A percentile compares a stretch with the other conserved stretches of the same genome.
Conservation (phyloP, 1,140 invertebrate species). For the Hypsibius dujardini region DNA sequence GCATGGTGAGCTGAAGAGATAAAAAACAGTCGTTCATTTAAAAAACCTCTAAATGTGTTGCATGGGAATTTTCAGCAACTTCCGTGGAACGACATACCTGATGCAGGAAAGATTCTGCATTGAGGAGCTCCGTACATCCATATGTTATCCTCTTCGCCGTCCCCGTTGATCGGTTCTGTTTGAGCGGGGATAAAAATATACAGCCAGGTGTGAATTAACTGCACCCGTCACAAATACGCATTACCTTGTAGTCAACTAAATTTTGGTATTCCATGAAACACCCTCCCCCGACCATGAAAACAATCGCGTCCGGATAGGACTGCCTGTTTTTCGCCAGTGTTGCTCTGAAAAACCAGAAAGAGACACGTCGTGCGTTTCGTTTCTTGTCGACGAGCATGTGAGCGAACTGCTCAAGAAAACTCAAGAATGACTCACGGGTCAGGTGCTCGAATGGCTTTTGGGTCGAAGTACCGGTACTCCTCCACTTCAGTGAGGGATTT, state of each 20-base stretch:
- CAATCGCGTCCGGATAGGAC: slow-evolving; percentile 57
- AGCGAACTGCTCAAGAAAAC: not conserved
- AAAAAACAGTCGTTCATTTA: not conserved
- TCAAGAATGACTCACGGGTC: slow-evolving; percentile 34
- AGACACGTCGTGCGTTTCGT: slow-evolving; percentile 7
- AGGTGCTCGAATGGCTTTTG: slow-evolving; percentile 58
- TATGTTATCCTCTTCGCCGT: slow-evolving; percentile 66
- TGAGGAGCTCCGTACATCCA: slow-evolving; percentile 76
- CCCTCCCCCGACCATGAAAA: slow-evolving; percentile 91
- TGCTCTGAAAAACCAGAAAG: slow-evolving; percentile 16
- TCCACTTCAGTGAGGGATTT: slow-evolving; percentile 57
- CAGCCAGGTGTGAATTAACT: too few species aligned
- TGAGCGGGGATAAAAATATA: too few species aligned
- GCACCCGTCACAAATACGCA: slow-evolving; percentile 12
- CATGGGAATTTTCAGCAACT: not conserved
- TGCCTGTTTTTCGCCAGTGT: slow-evolving; percentile 18
- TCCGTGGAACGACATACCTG: slow-evolving; percentile 42
- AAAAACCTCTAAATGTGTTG: not conserved
- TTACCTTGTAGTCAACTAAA: slow-evolving; percentile 75
- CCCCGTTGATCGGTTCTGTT: slow-evolving; percentile 44
- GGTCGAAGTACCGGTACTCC: slow-evolving; percentile 77
- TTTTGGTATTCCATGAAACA: slow-evolving; percentile 99
- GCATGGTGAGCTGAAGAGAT: not conserved
- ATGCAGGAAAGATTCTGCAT: slow-evolving; percentile 75
- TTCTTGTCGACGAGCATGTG: slow-evolving; percentile 29